phyloP scores from a whole-genome alignment of 2,888 invertebrate species.

The Aleiodes leptofemur region DNA sequence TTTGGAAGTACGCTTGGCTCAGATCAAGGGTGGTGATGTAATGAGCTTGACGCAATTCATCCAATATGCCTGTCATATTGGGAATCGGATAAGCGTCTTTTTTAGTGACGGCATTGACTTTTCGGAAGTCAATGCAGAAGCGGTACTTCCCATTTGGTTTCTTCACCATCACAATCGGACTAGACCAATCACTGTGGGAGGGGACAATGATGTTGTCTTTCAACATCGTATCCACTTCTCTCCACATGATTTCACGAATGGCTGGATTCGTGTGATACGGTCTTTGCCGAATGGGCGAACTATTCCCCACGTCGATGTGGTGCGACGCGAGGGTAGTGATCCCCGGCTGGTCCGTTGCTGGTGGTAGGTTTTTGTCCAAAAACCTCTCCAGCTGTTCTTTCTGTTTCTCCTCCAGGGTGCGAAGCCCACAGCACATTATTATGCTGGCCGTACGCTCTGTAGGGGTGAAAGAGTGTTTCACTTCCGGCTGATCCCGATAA shows the following conservation, averaged over 20 bases:
- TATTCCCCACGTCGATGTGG: conserved; percentile 40
- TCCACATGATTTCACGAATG: conserved; percentile 23
- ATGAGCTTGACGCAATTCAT: conserved; percentile 58
- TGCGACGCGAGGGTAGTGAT: conserved; percentile 33
- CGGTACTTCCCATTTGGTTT: too few relatives aligned
- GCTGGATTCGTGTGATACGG: conserved; percentile 34
- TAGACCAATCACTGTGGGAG: too few relatives aligned
- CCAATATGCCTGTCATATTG: conserved; percentile 52
- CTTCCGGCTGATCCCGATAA: conserved; percentile 18
- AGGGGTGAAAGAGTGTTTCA: background rate
- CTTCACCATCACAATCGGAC: too few relatives aligned
- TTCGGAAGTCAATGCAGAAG: conserved; percentile 22
- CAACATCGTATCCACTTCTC: conserved; percentile 54
- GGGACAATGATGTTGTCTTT: too few relatives aligned
- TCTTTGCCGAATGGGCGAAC: conserved; percentile 37
- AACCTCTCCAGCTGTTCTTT: background rate
- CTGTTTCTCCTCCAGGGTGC: background rate
- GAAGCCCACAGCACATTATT: conserved; percentile 31
- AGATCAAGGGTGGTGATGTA: conserved; percentile 64
- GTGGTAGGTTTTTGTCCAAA: conserved; percentile 25
- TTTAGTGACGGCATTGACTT: conserved; percentile 13
- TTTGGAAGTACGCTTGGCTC: conserved; percentile 62
- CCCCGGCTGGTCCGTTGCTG: background rate
- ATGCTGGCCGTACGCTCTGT: too few relatives aligned
- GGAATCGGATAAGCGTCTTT: conserved; percentile 41